phyloP scores from a whole-genome alignment of 2,797 vertebrate species.

The Fundulus diaphanus region DNA sequence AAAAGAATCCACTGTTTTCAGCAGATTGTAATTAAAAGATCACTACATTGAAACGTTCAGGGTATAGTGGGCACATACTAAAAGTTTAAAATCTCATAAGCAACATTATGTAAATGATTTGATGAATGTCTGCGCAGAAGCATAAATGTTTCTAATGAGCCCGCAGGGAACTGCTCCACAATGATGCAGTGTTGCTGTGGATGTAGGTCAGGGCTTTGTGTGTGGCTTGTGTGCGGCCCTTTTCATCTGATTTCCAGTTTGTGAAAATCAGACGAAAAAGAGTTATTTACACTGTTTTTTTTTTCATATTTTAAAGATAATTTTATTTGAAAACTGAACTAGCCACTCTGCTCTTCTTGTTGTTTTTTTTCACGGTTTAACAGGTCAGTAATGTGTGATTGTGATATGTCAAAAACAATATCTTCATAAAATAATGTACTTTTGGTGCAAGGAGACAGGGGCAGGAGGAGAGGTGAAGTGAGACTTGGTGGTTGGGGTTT shows the following conservation, averaged over 20 bases:
- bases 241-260: slow-evolving; percentile 29
- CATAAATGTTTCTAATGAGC: slow-evolving; percentile 78
- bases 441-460: background rate
- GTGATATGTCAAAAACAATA: background rate
- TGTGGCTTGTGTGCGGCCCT: slow-evolving; percentile 33
- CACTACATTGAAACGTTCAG: slow-evolving; percentile 26
- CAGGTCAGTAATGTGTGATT: background rate
- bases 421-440: background rate
- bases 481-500: slow-evolving; percentile 1
- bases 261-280: no score
- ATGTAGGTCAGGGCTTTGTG: slow-evolving; percentile 79
- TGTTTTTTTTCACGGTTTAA: background rate
- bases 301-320: background rate
- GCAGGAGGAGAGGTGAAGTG: background rate
- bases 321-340: background rate
- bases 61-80: slow-evolving; percentile 40
- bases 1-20: slow-evolving; percentile 4
- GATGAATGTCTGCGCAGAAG: slow-evolving; percentile 73
- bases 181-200: slow-evolving; percentile 73
- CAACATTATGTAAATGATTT: slow-evolving; percentile 77
- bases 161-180: slow-evolving; percentile 72
- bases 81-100: slow-evolving; percentile 64
- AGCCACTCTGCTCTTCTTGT: slow-evolving; percentile 26
- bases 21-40: slow-evolving; percentile 10
- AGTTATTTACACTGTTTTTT: slow-evolving; percentile 38